Percentiles rank a stretch among this genome's conserved stretches.
Conservation (phyloP, 23 tunicate genomes). For the Aplidium turbinatum region DNA sequence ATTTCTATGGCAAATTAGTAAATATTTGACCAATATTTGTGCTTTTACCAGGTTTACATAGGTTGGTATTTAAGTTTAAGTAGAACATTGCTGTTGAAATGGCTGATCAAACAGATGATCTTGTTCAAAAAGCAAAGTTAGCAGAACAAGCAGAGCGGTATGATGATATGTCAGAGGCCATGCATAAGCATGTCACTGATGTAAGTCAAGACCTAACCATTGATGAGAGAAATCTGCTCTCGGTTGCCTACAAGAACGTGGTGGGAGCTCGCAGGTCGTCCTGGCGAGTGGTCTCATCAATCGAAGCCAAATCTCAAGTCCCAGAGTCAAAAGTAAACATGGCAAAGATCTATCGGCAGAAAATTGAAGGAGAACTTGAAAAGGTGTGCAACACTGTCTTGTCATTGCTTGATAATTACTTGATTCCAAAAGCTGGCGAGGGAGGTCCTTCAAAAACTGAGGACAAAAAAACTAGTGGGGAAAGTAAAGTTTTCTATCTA, state of each 20-base stretch:
- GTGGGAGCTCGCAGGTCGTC: constrained; percentile 72
- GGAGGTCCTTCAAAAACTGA: too few species aligned
- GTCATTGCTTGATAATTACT: constrained; percentile 14
- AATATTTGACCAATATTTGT: too few species aligned
- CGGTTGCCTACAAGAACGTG: constrained; percentile 47
- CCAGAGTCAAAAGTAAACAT: constrained; percentile 23
- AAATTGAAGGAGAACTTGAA: constrained; percentile 56
- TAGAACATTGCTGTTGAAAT: too few species aligned
- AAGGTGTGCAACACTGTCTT: constrained; percentile 53
- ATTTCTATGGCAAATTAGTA: too few species aligned
- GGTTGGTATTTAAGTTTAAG: too few species aligned
- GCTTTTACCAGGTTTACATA: too few species aligned
- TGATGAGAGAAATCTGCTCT: constrained; percentile 36
- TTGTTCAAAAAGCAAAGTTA: constrained; percentile 35
- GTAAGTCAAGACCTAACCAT: background rate
- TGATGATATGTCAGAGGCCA: constrained; percentile 26
- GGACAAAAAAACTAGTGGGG: background rate
- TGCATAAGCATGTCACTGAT: constrained; percentile 1
- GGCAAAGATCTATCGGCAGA: constrained; percentile 42
- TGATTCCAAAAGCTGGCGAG: constrained; percentile 6
- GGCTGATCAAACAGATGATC: constrained; percentile 15
- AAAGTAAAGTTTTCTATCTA: constrained; percentile 56
- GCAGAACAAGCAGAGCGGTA: constrained; percentile 40
- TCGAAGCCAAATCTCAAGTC: constrained; percentile 42
- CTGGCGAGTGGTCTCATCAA: constrained; percentile 77